Conservation (phyloP, 2,797 vertebrate genomes). For the Cuniculus paca region DNA sequence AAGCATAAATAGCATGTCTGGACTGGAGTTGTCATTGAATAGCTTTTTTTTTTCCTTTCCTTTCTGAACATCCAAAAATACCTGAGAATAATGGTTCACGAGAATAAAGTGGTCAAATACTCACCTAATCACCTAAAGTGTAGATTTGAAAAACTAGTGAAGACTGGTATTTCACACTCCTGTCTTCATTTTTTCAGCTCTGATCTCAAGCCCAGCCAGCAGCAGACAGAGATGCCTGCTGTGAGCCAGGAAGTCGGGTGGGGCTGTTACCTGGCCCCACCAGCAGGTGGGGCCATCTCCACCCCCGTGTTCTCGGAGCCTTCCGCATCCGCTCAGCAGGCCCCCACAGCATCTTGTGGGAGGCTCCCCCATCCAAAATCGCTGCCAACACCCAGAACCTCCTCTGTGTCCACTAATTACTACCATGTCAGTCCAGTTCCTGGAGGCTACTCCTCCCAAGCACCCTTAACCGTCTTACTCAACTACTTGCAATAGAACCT, state of each 20-base stretch:
- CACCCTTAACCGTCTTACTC: background rate
- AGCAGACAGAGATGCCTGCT: background rate
- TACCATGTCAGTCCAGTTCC: background rate
- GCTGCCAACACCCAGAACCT: background rate
- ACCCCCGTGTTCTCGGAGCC: background rate
- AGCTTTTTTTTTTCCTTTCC: slow-evolving; percentile 45
- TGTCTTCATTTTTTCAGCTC: background rate
- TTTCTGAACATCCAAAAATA: slow-evolving; percentile 68
- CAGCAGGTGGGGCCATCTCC: slow-evolving; percentile 66
- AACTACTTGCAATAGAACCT: background rate
- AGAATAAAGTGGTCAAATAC: background rate
- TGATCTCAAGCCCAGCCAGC: background rate
- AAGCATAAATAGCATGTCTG: slow-evolving; percentile 8
- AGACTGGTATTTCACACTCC: background rate
- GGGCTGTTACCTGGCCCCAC: slow-evolving; percentile 59
- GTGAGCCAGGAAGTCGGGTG: background rate
- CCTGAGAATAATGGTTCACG: slow-evolving; percentile 48
- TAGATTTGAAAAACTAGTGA: background rate
- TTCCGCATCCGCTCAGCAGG: background rate
- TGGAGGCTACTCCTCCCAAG: background rate
- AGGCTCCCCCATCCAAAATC: background rate
- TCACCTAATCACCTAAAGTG: background rate
- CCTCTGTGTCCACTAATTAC: background rate
- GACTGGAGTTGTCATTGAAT: background rate
- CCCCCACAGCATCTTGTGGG: too few relatives aligned